phyloP scores from a whole-genome alignment of 35 echinoderm and acorn worm species.

The Ophiothrix spiculata region DNA sequence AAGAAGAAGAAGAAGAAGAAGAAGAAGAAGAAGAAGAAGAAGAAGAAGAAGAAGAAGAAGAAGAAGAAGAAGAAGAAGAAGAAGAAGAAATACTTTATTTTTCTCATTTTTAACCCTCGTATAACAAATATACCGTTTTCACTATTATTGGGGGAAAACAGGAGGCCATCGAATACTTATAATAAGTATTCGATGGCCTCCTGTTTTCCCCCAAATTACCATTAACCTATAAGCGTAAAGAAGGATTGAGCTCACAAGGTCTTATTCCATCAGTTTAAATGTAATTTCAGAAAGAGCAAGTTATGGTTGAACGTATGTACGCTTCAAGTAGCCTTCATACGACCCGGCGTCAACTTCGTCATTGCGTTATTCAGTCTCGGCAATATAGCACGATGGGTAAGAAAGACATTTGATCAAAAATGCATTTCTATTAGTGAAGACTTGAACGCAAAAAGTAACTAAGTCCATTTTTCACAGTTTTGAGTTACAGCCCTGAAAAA shows the following conservation, averaged over 20 bases:
- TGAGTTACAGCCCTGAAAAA: too few relatives aligned
- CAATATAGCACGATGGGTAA: not conserved
- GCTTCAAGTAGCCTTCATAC: constrained; percentile 16
- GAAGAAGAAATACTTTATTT: not conserved
- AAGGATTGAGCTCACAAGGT: not conserved
- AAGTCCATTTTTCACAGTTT: too few relatives aligned
- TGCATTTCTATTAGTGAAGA: too few relatives aligned
- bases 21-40: not conserved
- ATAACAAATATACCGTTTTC: too few relatives aligned
- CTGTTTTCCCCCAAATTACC: too few relatives aligned
- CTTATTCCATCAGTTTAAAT: not conserved
- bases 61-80: constrained; percentile 6
- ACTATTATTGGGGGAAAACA: too few relatives aligned
- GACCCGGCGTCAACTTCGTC: constrained; percentile 1
- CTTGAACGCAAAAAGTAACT: too few relatives aligned
- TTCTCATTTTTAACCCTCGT: not conserved
- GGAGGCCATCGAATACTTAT: too few relatives aligned
- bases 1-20: not conserved
- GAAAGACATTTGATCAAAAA: not conserved
- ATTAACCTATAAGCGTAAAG: not conserved
- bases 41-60: constrained; percentile 5
- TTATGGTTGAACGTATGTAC: not conserved
- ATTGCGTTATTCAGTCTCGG: not conserved
- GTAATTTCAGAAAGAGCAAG: constrained; percentile 4
- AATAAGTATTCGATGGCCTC: too few relatives aligned